Percentiles rank a stretch among this genome's conserved stretches.
phyloP scores from a whole-genome alignment of 2,797 vertebrate genomes.

The Pseudomugil tenellus region DNA sequence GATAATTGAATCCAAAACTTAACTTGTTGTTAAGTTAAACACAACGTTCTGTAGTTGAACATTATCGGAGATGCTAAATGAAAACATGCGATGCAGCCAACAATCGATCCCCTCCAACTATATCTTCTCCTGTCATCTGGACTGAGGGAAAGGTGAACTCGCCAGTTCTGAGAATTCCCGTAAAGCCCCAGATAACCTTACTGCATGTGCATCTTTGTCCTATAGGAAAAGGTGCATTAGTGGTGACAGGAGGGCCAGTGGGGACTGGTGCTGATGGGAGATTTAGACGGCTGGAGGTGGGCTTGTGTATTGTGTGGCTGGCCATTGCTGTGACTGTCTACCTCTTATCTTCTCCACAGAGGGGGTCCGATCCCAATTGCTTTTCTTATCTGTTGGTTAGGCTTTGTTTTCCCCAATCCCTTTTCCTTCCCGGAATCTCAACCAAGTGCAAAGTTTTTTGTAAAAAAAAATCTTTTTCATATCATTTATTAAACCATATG shows the following conservation, averaged over 20 bases:
- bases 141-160: conserved; percentile 85
- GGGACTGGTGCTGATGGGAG: conserved; percentile 76
- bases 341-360: conserved; percentile 79
- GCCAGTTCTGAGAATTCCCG: conserved; percentile 83
- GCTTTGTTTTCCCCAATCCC: conserved; percentile 38
- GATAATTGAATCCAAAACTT: background rate
- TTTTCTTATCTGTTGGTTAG: conserved; percentile 73
- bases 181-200: conserved; percentile 83
- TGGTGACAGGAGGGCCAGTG: conserved; percentile 82
- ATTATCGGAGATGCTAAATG: conserved; percentile 53
- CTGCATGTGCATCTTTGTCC: conserved; percentile 76
- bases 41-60: conserved; percentile 28
- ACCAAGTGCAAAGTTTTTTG: conserved; percentile 44
- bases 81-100: conserved; percentile 52
- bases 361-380: conserved; percentile 65
- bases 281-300: conserved; percentile 78
- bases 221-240: conserved; percentile 83
- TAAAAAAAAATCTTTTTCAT: conserved; percentile 46
- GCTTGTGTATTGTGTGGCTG: conserved; percentile 82
- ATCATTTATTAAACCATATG: conserved; percentile 53
- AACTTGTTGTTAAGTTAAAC: conserved; percentile 33
- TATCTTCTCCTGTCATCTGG: conserved; percentile 84
- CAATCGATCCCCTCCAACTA: conserved; percentile 74
- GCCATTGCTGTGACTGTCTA: conserved; percentile 82
- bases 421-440: conserved; percentile 79